Base-by-base conservation (phyloP, 1,140 invertebrate genomes). In the Schlechtendalia chinensis region DNA sequence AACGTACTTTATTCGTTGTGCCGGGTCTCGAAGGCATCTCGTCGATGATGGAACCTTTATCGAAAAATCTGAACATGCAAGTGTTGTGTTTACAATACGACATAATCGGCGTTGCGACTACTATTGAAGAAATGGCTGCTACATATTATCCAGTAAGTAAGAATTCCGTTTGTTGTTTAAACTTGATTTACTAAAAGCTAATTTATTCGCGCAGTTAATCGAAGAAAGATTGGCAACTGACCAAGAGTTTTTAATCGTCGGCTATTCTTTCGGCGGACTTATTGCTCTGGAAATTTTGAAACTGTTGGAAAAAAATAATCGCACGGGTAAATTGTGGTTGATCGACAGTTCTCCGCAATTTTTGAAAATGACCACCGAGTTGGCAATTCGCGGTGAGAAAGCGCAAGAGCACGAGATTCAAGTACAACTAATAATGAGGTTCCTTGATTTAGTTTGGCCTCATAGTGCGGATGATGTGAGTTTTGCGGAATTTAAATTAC, bases 1-100 rank as follows among this genome's bases (percentile, higher is more conserved):
- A 82, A 17, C 77, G 29, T 16, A 81, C 82, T 75, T 86, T 92
- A 82, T 93, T 95, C 84, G 88, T 94, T 82, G 85, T 96, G 56
- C 94, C 94, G 77, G 93, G 94, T 22, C 87, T 96, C 61, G 94
- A 96, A 88, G 87, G 88, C 22, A 89, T 89, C 69, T 89, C 90
- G 0, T 83, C 87, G 1, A 87, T 88, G 0, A 82, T 93, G 83
- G 87, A 89, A 83, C 85, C 88, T 5, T 83, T 93, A 1, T 88
- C 89, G 61, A 86, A 85, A 11, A 87, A 90, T 59, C 84, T 93
- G 39, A 87, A 89, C 81, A 87, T 87, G 81, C 90, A 91, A 82
- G 88, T 90, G 1, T 89, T 90, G 84, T 91, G 91, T 72, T 84
- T 94, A 59, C 93, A 94, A 84, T 89, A 87, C 5, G 86, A 87